A percentile compares a stretch with the other conserved stretches of the same genome.
Conservation (phyloP, 2,888 invertebrate genomes). For the Allygus modestus region DNA sequence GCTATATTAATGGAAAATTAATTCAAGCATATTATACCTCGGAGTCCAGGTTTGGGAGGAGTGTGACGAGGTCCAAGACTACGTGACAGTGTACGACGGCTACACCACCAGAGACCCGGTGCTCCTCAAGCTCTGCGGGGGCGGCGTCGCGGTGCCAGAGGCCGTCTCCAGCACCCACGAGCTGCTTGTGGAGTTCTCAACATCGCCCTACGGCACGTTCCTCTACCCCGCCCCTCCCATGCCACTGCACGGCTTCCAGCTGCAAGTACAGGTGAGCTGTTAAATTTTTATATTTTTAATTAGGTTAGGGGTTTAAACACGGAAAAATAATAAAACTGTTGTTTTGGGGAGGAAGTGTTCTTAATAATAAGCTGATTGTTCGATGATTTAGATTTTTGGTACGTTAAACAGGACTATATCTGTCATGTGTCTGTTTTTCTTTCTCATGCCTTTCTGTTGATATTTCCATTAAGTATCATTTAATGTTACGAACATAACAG, state of each 20-base stretch:
- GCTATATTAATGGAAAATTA: no score
- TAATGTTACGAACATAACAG: no score
- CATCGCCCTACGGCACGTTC: conserved; percentile 93
- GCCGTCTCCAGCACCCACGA: conserved; percentile 93
- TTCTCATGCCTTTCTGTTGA: no score
- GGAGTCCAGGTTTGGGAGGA: conserved; percentile 89
- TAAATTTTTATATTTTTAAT: no score
- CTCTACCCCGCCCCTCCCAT: conserved; percentile 87
- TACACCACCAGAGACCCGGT: conserved; percentile 83
- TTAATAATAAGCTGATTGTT: no score
- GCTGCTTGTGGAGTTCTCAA: conserved; percentile 92
- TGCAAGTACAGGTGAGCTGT: conserved; percentile 84
- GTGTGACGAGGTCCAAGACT: conserved; percentile 91
- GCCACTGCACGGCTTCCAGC: conserved; percentile 91
- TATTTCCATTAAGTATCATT: no score
- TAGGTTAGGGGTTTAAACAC: no score
- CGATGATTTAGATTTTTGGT: no score
- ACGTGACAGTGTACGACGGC: conserved; percentile 89
- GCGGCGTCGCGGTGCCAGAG: conserved; percentile 88
- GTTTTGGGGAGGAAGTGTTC: no score
- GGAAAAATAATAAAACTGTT: no score
- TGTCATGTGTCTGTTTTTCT: no score
- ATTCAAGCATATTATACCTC: conserved; percentile 91
- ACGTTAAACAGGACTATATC: no score
- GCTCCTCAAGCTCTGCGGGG: conserved; percentile 93